phyloP scores from a whole-genome alignment of 2,797 vertebrate species.

The Apogon hyalosoma region DNA sequence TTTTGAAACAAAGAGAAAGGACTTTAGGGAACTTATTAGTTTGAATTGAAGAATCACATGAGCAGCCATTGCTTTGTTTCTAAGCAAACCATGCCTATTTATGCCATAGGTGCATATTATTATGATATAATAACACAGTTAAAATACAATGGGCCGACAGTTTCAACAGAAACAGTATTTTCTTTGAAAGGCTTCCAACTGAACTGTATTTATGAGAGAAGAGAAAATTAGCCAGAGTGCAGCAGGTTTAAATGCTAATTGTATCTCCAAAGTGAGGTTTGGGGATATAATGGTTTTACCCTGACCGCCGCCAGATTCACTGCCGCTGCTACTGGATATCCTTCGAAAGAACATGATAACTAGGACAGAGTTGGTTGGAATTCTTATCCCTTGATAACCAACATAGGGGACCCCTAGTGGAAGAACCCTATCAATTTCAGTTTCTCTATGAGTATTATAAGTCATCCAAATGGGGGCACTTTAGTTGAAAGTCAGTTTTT shows the following conservation, averaged over 20 bases:
- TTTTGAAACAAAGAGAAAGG: conserved; percentile 42
- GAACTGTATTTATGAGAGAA: not conserved
- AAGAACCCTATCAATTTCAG: no score
- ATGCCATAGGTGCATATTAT: conserved; percentile 7
- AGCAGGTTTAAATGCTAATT: not conserved
- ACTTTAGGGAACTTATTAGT: conserved; percentile 50
- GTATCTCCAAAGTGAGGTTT: no score
- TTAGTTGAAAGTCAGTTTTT: no score
- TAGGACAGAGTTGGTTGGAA: no score
- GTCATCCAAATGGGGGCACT: no score
- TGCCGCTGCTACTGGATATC: no score
- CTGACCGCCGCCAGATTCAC: no score
- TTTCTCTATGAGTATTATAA: not conserved
- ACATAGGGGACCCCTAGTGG: no score
- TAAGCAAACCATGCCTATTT: conserved; percentile 16
- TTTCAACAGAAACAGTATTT: not conserved
- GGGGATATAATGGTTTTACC: no score
- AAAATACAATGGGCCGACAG: no score
- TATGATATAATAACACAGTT: conserved; percentile 6
- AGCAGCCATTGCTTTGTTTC: not conserved
- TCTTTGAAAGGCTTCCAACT: not conserved
- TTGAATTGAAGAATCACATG: conserved; percentile 30
- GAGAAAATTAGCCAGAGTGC: not conserved
- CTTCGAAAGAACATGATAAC: no score
- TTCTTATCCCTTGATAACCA: not conserved